Conservation (phyloP, 2,113 vertebrate species). For the Triplophysa rosa region DNA sequence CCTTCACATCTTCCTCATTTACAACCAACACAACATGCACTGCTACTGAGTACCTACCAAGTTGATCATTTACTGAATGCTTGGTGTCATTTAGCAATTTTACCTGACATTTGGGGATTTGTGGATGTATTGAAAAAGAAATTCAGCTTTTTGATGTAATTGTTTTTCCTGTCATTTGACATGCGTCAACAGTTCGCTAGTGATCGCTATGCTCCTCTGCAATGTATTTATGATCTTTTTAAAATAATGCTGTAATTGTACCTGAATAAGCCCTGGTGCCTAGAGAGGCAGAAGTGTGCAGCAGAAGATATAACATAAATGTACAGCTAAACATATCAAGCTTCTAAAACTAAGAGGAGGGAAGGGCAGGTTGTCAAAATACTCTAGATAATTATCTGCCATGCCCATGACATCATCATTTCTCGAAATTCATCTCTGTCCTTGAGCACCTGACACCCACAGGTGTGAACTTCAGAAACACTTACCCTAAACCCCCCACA, state of each 20-base stretch:
- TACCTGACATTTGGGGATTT: not conserved
- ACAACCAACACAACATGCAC: not conserved
- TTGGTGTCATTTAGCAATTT: not conserved
- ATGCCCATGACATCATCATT: not conserved
- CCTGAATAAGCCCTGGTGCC: not conserved
- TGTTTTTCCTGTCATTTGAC: no score
- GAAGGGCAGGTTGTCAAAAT: not conserved
- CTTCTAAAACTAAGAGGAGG: not conserved
- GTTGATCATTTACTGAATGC: no score
- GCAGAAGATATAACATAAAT: not conserved
- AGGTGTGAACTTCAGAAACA: not conserved
- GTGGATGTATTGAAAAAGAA: not conserved
- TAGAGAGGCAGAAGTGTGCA: not conserved
- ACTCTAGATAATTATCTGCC: not conserved
- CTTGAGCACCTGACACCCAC: not conserved
- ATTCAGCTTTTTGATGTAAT: no score
- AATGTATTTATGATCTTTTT: no score
- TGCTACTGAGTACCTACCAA: not conserved
- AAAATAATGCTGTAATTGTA: not conserved
- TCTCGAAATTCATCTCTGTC: not conserved
- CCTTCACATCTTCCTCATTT: slow-evolving; percentile 14
- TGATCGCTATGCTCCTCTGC: no score
- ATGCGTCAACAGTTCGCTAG: no score
- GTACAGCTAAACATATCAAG: not conserved
- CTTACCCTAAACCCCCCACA: slow-evolving; percentile 29